Conservation (phyloP, 2,888 invertebrate species). For the Pinctada fucata region DNA sequence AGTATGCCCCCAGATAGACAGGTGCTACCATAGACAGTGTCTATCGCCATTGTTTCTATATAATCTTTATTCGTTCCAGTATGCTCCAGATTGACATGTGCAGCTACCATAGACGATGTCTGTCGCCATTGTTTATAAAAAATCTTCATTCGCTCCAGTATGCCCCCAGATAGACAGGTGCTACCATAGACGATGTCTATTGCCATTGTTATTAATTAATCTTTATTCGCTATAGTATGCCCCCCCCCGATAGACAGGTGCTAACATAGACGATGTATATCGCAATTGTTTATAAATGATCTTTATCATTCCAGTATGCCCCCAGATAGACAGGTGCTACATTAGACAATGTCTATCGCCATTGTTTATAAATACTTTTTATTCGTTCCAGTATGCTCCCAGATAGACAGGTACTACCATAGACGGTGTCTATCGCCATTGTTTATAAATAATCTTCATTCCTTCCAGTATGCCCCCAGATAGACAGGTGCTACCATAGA, state of each 20-base stretch:
- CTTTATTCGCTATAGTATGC: too few species aligned
- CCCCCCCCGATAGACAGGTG: too few species aligned
- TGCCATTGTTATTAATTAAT: too few species aligned
- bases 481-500: constrained; percentile 18
- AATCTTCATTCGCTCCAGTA: too few species aligned
- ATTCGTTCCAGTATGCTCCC: constrained; percentile 14
- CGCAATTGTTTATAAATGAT: too few species aligned
- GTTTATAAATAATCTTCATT: background rate
- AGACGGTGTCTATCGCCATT: background rate
- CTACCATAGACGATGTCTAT: too few species aligned
- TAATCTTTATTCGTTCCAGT: too few species aligned
- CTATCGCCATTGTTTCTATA: too few species aligned
- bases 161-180: too few species aligned
- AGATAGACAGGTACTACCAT: constrained; percentile 11
- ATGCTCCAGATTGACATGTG: too few species aligned
- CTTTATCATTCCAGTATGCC: constrained; percentile 12
- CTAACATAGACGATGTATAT: background rate
- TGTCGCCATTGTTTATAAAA: too few species aligned
- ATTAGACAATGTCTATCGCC: background rate
- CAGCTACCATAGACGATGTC: too few species aligned
- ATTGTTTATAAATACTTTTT: background rate
- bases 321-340: constrained; percentile 10
- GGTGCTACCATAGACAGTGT: constrained; percentile 20
- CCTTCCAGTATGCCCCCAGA: constrained; percentile 15
- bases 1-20: constrained; percentile 18